Evolutionary conservation across 1,140 invertebrate species (phyloP).

Genomic region (Maconellicoccus hirsutus): DNA sequence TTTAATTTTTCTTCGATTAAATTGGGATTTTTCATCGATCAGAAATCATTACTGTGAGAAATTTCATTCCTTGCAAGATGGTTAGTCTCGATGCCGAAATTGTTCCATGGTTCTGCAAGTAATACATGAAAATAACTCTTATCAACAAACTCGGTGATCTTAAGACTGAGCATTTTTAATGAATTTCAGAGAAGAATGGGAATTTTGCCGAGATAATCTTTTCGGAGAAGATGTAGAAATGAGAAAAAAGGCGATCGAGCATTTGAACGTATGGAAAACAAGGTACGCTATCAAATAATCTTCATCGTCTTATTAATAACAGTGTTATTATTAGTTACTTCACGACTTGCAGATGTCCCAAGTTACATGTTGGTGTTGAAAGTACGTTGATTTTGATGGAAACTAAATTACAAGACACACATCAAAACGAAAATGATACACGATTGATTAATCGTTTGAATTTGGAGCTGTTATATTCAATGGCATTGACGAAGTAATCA

Average conservation of each 20-base stretch:
- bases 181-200: constrained; percentile 26
- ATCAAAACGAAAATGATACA: constrained; percentile 33
- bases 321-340: too few relatives aligned
- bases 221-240: constrained; percentile 9
- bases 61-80: too few relatives aligned
- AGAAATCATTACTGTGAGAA: too few relatives aligned
- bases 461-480: constrained; percentile 40
- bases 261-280: constrained; percentile 25
- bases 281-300: constrained; percentile 15
- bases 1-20: too few relatives aligned
- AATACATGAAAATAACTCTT: not conserved
- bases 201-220: constrained; percentile 14
- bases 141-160: not conserved
- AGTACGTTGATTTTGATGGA: constrained; percentile 50
- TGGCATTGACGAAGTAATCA: constrained; percentile 42
- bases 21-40: too few relatives aligned
- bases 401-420: constrained; percentile 39
- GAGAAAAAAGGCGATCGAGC: constrained; percentile 23
- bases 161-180: not conserved
- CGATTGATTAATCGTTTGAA: constrained; percentile 40
- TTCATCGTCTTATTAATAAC: too few relatives aligned
- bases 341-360: constrained; percentile 38
- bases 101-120: constrained; percentile 11
- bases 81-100: not conserved
- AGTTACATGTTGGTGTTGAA: constrained; percentile 51